phyloP scores from a whole-genome alignment of 2,113 vertebrate genomes.

The Thalassoma bifasciatum region DNA sequence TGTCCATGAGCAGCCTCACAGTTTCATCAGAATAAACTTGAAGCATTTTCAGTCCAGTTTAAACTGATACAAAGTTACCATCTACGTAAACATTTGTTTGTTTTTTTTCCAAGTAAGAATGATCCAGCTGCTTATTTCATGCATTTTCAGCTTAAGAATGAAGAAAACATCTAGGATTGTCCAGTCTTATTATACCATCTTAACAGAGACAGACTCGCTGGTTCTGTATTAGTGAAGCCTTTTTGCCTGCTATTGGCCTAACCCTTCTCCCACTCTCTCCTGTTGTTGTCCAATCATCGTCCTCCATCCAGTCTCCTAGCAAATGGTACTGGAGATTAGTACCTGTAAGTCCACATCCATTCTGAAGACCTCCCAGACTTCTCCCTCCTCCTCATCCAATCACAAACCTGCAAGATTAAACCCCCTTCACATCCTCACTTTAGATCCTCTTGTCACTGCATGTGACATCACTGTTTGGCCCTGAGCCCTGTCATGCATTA shows the following conservation, averaged over 20 bases:
- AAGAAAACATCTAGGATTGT: too few species aligned
- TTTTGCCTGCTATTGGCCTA: constrained; percentile 39
- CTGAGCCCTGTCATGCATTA: constrained; percentile 25
- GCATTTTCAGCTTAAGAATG: too few species aligned
- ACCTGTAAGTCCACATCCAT: constrained; percentile 91
- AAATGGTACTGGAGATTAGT: constrained; percentile 99
- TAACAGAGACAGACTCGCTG: too few species aligned
- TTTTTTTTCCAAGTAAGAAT: too few species aligned
- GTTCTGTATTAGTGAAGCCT: not conserved
- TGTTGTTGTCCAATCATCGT: constrained; percentile 72
- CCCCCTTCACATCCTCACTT: not conserved
- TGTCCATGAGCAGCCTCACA: too few species aligned
- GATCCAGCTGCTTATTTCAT: too few species aligned
- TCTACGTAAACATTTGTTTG: too few species aligned
- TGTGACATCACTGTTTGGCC: too few species aligned
- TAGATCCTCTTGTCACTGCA: constrained; percentile 43
- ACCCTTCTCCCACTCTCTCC: constrained; percentile 68
- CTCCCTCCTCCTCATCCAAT: constrained; percentile 19
- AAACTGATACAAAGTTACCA: too few species aligned
- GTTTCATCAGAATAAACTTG: too few species aligned
- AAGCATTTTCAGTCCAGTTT: too few species aligned
- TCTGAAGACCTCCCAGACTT: constrained; percentile 24
- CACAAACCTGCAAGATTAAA: constrained; percentile 20
- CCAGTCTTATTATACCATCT: too few species aligned
- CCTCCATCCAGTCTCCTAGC: constrained; percentile 91